Percentiles rank a stretch among this genome's conserved stretches.
Conservation (phyloP, 2,888 invertebrate genomes). For the Platycheirus rosarum region DNA sequence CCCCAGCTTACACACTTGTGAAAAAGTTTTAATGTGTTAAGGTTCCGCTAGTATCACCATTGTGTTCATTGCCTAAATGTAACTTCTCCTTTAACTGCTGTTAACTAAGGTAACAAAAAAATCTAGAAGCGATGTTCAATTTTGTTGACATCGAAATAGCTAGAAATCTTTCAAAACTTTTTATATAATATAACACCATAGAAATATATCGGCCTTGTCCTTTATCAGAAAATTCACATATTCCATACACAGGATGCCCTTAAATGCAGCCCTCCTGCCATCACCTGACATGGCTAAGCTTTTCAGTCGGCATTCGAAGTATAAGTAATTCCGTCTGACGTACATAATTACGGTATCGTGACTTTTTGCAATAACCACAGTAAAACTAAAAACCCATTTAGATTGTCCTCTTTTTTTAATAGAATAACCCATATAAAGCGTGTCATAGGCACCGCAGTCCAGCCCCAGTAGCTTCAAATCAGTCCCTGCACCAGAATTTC, state of each 20-base stretch:
- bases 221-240: constrained; percentile 8
- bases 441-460: constrained; percentile 49
- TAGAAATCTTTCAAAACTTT: too few species aligned
- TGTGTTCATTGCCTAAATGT: too few species aligned
- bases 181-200: too few species aligned
- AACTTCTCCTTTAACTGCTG: too few species aligned
- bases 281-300: background rate
- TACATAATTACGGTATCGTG: constrained; percentile 67
- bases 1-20: too few species aligned
- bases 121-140: too few species aligned
- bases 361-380: constrained; percentile 70
- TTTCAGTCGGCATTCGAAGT: constrained; percentile 25
- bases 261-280: too few species aligned
- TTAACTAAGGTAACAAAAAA: too few species aligned
- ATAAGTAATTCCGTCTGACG: constrained; percentile 60
- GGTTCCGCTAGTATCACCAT: too few species aligned
- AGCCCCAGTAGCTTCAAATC: background rate
- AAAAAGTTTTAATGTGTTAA: too few species aligned
- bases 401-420: constrained; percentile 52
- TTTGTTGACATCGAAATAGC: too few species aligned
- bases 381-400: constrained; percentile 70
- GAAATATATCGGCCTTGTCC: constrained; percentile 40
- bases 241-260: constrained; percentile 25
- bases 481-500: too few species aligned
- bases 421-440: constrained; percentile 49